Conservation (phyloP, 2,797 vertebrate genomes). For the Sciurus carolinensis region DNA sequence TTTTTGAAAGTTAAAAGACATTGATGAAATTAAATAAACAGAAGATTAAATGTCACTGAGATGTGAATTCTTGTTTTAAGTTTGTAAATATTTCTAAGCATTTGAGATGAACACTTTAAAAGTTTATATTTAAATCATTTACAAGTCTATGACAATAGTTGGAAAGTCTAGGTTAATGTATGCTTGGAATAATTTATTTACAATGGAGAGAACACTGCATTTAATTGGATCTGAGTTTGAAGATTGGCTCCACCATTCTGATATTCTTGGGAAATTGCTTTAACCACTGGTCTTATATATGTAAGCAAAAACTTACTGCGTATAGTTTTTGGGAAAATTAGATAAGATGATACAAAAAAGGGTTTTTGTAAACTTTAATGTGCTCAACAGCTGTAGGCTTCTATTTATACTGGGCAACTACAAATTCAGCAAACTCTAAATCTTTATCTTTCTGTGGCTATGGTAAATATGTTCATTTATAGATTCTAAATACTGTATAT, state of each 20-base stretch:
- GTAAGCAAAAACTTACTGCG: not conserved
- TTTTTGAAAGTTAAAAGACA: not conserved
- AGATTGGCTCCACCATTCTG: not conserved
- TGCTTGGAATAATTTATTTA: not conserved
- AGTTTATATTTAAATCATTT: not conserved
- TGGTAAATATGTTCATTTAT: not conserved
- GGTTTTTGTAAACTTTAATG: not conserved
- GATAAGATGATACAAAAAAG: not conserved
- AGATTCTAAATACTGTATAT: not conserved
- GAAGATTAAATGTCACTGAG: not conserved
- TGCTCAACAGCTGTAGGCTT: not conserved
- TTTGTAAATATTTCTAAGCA: not conserved
- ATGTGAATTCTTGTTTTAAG: not conserved
- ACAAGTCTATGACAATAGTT: not conserved
- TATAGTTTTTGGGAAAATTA: not conserved
- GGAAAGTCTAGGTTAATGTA: not conserved
- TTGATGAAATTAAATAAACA: not conserved
- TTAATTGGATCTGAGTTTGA: not conserved
- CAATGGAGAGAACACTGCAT: not conserved
- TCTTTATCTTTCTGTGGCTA: not conserved
- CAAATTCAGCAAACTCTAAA: not conserved
- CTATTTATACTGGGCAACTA: not conserved
- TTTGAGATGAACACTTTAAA: not conserved
- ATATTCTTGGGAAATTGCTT: not conserved
- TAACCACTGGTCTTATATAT: not conserved